Evolutionary conservation across 2,888 invertebrate species (phyloP).

Genomic region (Gandaritis pyraliata): DNA sequence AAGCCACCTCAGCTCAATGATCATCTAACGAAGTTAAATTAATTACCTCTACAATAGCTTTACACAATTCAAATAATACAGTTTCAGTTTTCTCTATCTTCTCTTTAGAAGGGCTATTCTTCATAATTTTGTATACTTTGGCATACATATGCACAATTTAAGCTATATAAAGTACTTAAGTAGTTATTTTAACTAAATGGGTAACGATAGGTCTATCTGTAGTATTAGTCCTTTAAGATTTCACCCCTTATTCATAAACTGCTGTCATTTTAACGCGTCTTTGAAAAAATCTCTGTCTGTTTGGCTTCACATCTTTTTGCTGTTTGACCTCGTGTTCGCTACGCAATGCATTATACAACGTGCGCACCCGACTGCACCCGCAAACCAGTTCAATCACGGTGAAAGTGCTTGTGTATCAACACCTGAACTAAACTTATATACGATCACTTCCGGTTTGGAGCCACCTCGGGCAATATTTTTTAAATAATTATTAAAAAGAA

Average conservation of each 20-base stretch:
- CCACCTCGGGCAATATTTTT: constrained; percentile 68
- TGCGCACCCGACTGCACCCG: constrained; percentile 52
- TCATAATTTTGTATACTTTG: neutral
- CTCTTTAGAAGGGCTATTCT: neutral
- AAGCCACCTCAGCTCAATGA: constrained; percentile 58
- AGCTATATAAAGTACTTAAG: too few species aligned
- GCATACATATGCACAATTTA: neutral
- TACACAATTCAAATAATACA: constrained; percentile 40
- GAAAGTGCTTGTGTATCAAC: constrained; percentile 74
- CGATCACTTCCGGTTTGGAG: constrained; percentile 63
- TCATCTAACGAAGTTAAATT: constrained; percentile 74
- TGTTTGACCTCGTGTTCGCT: too few species aligned
- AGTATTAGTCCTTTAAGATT: too few species aligned
- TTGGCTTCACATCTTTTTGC: too few species aligned
- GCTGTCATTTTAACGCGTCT: too few species aligned
- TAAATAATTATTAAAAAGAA: constrained; percentile 59
- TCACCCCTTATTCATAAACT: too few species aligned
- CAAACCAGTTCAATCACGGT: constrained; percentile 66
- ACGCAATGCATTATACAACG: constrained; percentile 17
- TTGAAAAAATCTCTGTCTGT: too few species aligned
- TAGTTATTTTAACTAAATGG: too few species aligned
- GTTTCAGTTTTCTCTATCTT: constrained; percentile 13
- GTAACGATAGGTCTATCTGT: too few species aligned
- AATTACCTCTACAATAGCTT: constrained; percentile 60
- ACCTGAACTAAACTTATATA: constrained; percentile 58